A percentile compares a stretch with the other conserved stretches of the same genome.
Conservation (phyloP, 1,140 invertebrate species). For the Pseudomyrmex dendroicus region DNA sequence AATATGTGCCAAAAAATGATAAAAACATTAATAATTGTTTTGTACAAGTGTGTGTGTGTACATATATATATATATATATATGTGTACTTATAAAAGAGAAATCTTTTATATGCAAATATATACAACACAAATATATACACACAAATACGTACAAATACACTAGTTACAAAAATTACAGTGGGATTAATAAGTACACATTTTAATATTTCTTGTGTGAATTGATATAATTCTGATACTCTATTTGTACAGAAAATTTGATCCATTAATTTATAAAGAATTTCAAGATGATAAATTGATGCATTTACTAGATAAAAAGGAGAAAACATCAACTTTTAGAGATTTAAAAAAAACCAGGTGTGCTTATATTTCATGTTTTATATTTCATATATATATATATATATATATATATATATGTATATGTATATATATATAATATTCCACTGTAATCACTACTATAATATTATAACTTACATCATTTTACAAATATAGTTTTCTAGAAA, state of each 20-base stretch:
- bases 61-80: no score
- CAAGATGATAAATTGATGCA: not conserved
- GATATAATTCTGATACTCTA: no score
- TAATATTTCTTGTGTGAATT: not conserved
- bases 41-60: no score
- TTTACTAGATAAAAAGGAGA: not conserved
- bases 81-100: no score
- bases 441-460: conserved; percentile 14
- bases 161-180: not conserved
- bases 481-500: conserved; percentile 28
- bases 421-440: conserved; percentile 19
- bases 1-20: not conserved
- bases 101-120: no score
- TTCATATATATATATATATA: conserved; percentile 18
- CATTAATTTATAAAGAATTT: no score
- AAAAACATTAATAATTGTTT: conserved; percentile 4
- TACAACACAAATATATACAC: no score
- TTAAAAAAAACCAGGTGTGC: not conserved
- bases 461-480: conserved; percentile 24
- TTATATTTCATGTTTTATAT: conserved; percentile 6
- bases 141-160: not conserved
- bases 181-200: conserved; percentile 9
- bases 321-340: conserved; percentile 13
- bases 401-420: conserved; percentile 7
- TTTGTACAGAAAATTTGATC: no score